Evolutionary conservation across 2,797 vertebrate genomes (phyloP).

Genomic region (Steatocranus sp.): DNA sequence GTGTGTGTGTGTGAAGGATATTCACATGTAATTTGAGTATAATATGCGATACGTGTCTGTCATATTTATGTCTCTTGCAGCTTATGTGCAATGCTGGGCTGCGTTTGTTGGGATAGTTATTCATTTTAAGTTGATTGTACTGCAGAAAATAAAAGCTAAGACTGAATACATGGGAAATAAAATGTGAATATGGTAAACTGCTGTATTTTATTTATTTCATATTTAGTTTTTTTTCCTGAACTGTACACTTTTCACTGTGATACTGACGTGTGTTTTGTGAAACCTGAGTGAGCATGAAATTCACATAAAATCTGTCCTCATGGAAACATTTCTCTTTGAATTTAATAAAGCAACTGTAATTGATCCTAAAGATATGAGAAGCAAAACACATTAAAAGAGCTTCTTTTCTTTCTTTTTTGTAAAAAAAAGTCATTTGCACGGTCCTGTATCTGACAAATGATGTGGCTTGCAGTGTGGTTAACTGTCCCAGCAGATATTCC

Average conservation of each 20-base stretch:
- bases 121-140: slow-evolving; percentile 40
- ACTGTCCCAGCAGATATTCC: neutral
- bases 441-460: neutral
- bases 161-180: slow-evolving; percentile 52
- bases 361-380: neutral
- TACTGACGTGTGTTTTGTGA: neutral
- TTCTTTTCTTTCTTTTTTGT: neutral
- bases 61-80: slow-evolving; percentile 5
- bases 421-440: neutral
- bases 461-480: neutral
- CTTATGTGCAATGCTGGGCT: slow-evolving; percentile 4
- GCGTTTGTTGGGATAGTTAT: slow-evolving; percentile 1
- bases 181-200: slow-evolving; percentile 45
- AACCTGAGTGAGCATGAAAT: neutral
- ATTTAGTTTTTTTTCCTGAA: neutral
- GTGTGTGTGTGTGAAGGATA: neutral
- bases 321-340: neutral
- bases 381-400: neutral
- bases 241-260: neutral
- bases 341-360: neutral
- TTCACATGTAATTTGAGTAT: neutral
- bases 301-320: neutral
- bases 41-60: neutral
- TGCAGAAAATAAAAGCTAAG: slow-evolving; percentile 11
- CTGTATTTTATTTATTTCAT: neutral